phyloP scores from a whole-genome alignment of 1,140 invertebrate species.

The Cheumatopsyche charites region DNA sequence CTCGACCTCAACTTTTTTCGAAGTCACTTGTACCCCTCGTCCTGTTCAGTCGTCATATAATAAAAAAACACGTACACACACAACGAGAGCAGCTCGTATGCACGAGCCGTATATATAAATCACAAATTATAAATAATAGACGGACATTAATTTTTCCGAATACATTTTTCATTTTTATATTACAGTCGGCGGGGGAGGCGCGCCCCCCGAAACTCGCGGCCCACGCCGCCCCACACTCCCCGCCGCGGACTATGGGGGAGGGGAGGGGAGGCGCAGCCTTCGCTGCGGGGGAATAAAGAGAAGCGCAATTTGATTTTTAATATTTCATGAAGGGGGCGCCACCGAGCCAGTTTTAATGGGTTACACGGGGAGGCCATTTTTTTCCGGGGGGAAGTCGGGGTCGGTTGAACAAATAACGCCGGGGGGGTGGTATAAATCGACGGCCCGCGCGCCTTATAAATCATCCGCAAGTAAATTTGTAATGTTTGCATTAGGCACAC shows the following conservation, averaged over 20 bases:
- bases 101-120: conserved; percentile 50
- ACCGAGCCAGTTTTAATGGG: conserved; percentile 60
- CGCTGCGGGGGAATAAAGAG: conserved; percentile 61
- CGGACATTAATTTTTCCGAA: conserved; percentile 61
- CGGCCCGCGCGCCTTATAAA: conserved; percentile 46
- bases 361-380: conserved; percentile 48
- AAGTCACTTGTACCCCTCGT: too few species aligned
- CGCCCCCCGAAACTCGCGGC: conserved; percentile 41
- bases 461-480: conserved; percentile 49
- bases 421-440: conserved; percentile 39
- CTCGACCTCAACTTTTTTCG: too few species aligned
- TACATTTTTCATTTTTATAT: conserved; percentile 64
- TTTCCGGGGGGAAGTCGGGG: conserved; percentile 27
- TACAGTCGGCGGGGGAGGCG: conserved; percentile 52
- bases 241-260: not conserved
- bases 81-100: not conserved
- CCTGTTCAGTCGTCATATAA: too few species aligned
- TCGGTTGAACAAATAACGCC: conserved; percentile 46
- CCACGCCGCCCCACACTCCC: not conserved
- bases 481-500: conserved; percentile 48
- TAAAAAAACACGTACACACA: too few species aligned
- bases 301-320: conserved; percentile 66
- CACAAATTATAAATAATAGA: conserved; percentile 63
- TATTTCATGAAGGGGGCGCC: conserved; percentile 62
- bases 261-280: conserved; percentile 46